A percentile compares a stretch with the other conserved stretches of the same genome.
Conservation (phyloP, 1,140 invertebrate species). For the Drosophila sp. region DNA sequence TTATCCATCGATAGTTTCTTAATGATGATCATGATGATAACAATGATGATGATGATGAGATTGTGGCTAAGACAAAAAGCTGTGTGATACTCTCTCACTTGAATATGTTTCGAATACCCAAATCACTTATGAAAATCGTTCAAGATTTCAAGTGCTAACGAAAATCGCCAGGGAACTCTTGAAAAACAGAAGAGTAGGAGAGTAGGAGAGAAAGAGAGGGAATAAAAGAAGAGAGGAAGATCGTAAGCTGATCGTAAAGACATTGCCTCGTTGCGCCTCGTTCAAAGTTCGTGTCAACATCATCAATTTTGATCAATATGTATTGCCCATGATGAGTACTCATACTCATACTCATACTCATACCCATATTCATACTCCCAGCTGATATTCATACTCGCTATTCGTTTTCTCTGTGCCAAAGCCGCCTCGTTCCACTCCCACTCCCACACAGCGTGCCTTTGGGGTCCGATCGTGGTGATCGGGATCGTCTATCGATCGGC, state of each 20-base stretch:
- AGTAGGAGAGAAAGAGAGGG: background rate
- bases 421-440: constrained; percentile 26
- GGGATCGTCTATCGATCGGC: constrained; percentile 43
- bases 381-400: background rate
- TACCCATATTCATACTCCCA: background rate
- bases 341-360: constrained; percentile 17
- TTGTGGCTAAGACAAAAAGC: constrained; percentile 45
- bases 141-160: constrained; percentile 37
- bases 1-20: constrained; percentile 31
- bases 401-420: background rate
- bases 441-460: constrained; percentile 30
- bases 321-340: constrained; percentile 53
- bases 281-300: constrained; percentile 83
- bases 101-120: constrained; percentile 60
- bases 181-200: constrained; percentile 20
- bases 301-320: constrained; percentile 83
- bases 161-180: constrained; percentile 53
- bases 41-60: constrained; percentile 38
- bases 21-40: constrained; percentile 32
- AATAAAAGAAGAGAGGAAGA: constrained; percentile 11
- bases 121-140: constrained; percentile 80
- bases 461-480: constrained; percentile 43
- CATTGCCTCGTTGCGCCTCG: constrained; percentile 62
- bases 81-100: constrained; percentile 75
- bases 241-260: constrained; percentile 41